Evolutionary conservation across 1,140 invertebrate genomes (phyloP), one percentile per base, ranked within the genome.

Genomic region (Apis mellifera): DNA sequence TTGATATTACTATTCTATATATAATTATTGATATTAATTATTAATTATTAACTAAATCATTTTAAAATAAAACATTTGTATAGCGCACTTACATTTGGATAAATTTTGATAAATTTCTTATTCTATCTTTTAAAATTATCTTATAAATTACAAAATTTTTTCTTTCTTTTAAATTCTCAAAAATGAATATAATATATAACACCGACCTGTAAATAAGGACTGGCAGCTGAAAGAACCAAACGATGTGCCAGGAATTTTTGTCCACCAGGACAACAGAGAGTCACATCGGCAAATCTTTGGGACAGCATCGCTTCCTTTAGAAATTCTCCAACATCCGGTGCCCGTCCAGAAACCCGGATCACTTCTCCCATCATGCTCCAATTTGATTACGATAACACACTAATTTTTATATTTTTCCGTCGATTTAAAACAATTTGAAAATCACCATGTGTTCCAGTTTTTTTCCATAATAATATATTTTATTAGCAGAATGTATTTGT

Each of bases 201-300:
- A 89, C 86, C 74, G 32, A 93, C 92, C 86, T 92, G 91, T 21
- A 93, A 76, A 78, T 93, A 93, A 65, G 91, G 90, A 81, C 93
- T 93, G 17, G 92, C 91, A 0, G 93, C 92, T 1, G 93, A 93
- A 1, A 93, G 84, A 9, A 93, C 93, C 23, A 93, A 68, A 0
- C 92, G 89, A 84, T 93, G 92, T 5, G 93, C 96, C 17, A 92
- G 71, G 78, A 93, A 93, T 69, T 85, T 90, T n/a, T 92, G 90
- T 3, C 91, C 91, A 15, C 90, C 92, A 2, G 91, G 90, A 72
- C 92, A 93, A 73, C 92, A 93, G 26, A 93, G 87, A 8, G 87
- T 89, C 32, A 93, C 92, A 64, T 93, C 92, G n/a, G 92, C 92
- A 83, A 92, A 93, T 62, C 86, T 90, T 76, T 92, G 92, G 11